Evolutionary conservation across 2,113 vertebrate species (phyloP).

Genomic region (Petromus typicus): DNA sequence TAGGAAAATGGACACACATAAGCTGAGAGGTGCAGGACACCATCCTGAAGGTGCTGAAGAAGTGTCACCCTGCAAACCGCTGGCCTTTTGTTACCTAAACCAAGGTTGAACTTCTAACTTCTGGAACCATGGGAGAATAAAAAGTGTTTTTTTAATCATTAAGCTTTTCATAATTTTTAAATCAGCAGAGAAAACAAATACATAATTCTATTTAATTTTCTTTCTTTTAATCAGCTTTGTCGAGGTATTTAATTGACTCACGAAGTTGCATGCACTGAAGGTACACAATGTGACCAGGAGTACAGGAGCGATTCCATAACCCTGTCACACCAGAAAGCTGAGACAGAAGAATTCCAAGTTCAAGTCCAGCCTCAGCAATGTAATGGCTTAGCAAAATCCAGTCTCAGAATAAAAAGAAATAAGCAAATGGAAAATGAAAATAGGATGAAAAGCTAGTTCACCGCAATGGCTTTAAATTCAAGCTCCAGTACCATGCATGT

Average conservation of each 20-base stretch:
- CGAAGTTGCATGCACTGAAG: neutral
- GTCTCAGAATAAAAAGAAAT: neutral
- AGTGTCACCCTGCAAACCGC: neutral
- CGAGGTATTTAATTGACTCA: neutral
- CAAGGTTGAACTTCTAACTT: neutral
- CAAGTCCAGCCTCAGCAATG: neutral
- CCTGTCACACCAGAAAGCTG: neutral
- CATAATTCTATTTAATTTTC: neutral
- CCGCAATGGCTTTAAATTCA: neutral
- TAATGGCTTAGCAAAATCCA: neutral
- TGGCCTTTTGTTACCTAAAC: neutral
- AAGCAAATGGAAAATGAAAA: neutral
- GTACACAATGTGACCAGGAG: neutral
- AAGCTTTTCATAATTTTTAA: neutral
- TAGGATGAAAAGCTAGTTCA: neutral
- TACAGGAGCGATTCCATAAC: too few relatives aligned
- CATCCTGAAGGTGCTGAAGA: neutral
- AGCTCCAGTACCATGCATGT: neutral
- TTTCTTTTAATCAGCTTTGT: neutral
- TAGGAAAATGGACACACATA: neutral
- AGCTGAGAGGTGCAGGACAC: too few relatives aligned
- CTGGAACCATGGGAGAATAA: neutral
- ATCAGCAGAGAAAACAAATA: neutral
- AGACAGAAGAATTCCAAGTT: neutral
- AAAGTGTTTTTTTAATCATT: neutral